phyloP scores from a whole-genome alignment of 2,113 vertebrate species.

The Colinus virginianus region DNA sequence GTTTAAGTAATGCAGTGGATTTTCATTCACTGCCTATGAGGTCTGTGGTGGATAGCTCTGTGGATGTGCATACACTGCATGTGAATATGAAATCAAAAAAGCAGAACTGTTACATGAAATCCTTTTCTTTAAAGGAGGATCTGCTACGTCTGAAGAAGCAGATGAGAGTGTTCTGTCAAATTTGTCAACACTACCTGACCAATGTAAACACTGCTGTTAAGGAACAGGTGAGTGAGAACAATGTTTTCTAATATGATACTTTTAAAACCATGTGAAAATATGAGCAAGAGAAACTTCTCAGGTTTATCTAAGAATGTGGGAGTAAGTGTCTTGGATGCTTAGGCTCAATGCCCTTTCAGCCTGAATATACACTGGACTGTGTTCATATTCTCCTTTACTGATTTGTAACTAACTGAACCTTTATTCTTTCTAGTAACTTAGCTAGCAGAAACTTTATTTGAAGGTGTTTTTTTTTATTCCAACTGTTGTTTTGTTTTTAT shows the following conservation, averaged over 20 bases:
- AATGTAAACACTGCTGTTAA: constrained; percentile 98
- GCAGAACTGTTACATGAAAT: background rate
- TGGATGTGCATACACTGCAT: background rate
- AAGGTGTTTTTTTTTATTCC: background rate
- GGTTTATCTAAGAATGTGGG: fast-evolving
- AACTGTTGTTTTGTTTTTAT: background rate
- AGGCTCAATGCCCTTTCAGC: background rate
- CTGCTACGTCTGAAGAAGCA: constrained; percentile 94
- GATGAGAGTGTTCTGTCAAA: constrained; percentile 98
- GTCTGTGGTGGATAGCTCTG: background rate
- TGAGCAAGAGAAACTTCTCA: background rate
- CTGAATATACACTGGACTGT: background rate
- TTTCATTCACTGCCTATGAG: fast-evolving
- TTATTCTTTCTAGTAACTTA: background rate
- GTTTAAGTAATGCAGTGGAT: background rate
- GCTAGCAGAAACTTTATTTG: background rate
- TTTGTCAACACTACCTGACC: constrained; percentile 98
- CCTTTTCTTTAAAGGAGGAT: constrained; percentile 86
- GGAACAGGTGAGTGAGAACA: constrained; percentile 89
- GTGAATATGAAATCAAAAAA: background rate
- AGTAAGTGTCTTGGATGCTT: background rate
- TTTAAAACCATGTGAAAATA: background rate
- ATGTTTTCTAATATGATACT: background rate
- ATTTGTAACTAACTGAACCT: background rate
- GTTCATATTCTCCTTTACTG: background rate